phyloP scores from a whole-genome alignment of 2,113 vertebrate species.

The Calypte anna region DNA sequence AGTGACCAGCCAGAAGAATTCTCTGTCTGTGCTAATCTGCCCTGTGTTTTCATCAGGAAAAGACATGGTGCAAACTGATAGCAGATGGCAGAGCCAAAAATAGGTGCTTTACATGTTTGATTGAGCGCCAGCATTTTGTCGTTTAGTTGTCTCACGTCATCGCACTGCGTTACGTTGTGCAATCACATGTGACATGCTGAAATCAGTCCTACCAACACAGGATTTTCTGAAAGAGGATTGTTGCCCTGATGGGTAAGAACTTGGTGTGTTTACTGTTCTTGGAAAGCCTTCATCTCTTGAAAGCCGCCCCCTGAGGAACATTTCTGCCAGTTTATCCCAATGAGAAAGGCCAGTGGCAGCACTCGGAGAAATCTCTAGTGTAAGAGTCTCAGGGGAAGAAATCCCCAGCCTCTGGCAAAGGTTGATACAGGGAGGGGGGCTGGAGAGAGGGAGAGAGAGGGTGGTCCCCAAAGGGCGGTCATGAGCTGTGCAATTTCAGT shows the following conservation, averaged over 20 bases:
- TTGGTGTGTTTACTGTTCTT: constrained; percentile 19
- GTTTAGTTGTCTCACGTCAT: constrained; percentile 36
- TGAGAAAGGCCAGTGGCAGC: background rate
- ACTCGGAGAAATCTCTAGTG: background rate
- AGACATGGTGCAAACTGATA: constrained; percentile 36
- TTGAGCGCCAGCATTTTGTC: constrained; percentile 57
- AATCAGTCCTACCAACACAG: background rate
- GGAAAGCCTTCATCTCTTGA: background rate
- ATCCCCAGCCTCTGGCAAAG: background rate
- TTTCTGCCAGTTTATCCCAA: background rate
- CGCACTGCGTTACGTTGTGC: background rate
- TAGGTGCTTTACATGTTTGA: constrained; percentile 57
- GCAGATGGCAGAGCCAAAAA: constrained; percentile 55
- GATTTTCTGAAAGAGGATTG: background rate
- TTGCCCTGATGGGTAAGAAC: background rate
- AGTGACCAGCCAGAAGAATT: constrained; percentile 40
- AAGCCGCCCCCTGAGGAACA: background rate
- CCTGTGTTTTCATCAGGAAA: constrained; percentile 58
- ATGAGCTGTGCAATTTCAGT: background rate
- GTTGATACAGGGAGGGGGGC: background rate
- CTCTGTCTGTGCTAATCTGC: background rate
- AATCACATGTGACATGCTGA: background rate
- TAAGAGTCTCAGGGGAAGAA: background rate
- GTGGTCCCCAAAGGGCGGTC: background rate
- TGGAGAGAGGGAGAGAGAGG: background rate